These are phyloP conservation scores for Rutpela maculata DNA, from an alignment of 2,888 invertebrate genomes.

Conservation along the genomic window DNA sequence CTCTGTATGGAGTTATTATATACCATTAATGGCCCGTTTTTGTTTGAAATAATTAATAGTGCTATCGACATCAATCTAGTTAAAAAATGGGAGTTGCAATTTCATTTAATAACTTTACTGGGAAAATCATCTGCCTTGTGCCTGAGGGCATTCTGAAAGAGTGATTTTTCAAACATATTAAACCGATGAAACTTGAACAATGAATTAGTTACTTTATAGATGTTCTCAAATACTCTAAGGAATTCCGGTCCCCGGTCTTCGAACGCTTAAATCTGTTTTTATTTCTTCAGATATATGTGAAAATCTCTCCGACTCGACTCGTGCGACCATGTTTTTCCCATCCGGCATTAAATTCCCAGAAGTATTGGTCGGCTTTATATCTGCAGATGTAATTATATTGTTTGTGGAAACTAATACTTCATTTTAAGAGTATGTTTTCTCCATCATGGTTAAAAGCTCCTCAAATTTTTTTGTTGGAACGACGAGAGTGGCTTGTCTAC, in stretches of 20 bases:
- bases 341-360: conserved; percentile 35
- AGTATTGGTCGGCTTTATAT: conserved; percentile 41
- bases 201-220: conserved; percentile 29
- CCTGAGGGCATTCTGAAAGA: not conserved
- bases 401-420: conserved; percentile 36
- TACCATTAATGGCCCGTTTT: not conserved
- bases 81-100: not conserved
- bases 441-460: conserved; percentile 19
- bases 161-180: not conserved
- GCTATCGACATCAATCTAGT: not conserved
- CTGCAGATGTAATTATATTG: conserved; percentile 43
- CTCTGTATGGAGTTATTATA: too few relatives aligned
- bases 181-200: conserved; percentile 2
- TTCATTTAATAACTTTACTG: not conserved
- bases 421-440: conserved; percentile 22
- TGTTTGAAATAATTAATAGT: not conserved
- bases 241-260: conserved; percentile 7
- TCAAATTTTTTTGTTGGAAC: conserved; percentile 6
- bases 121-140: not conserved
- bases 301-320: conserved; percentile 43
- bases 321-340: conserved; percentile 35
- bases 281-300: conserved; percentile 42
- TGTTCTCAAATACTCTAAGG: conserved; percentile 23
- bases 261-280: conserved; percentile 40
- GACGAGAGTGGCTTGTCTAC: not conserved